Base-by-base conservation (phyloP, 2,888 invertebrate species). In the Drosophila infuscata region DNA sequence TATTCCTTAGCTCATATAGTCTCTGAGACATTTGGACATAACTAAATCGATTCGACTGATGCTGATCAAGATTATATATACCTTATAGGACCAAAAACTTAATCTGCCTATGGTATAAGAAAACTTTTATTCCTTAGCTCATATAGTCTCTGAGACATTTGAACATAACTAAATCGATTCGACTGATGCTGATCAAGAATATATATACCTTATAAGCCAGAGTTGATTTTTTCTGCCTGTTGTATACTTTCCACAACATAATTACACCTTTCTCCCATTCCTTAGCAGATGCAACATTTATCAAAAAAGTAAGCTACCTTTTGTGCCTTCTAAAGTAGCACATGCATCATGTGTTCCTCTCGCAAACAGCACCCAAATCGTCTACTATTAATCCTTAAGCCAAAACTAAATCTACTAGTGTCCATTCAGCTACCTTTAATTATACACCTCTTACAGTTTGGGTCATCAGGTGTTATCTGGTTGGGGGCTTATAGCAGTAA, bases 401-500 rank as follows among this genome's bases (percentile, higher is more conserved):
- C 15, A 2, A 2, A 46, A 8, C 15, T 15, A 20, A 46, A 20
- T 12, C 20, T 20, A 7, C 46, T 3, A 12, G 46, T 15, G 20
- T 46, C 46, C 46, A 46, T 25, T 46, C 20, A 25, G 46, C 20
- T 46, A 46, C 20, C 54, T 54, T 54, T n/a, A 59, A 58, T n/a
- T 35, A 43, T 12, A 35, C 12, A 17, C 15, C 20, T 46, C n/a
- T 32, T 41, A 1, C 11, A 35, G n/a, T 33, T 29, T 25, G 9
- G 11, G 17, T 15, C 64, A 41, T 11, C 48, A 43, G 76, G 38
- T 70, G 41, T 48, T 35, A 32, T 15, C 30, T 30, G 46, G 20
- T 52, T 32, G 12, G 57, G 12, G 57, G 15, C 15, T 49, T 30
- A 32, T 33, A 32, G 49, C 38, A 63, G 30, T 57, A 46, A 43